Percentiles rank a stretch among this genome's conserved stretches.
Evolutionary conservation across 2,113 vertebrate genomes (phyloP).

Genomic region (Ptilonorhynchus violaceus): DNA sequence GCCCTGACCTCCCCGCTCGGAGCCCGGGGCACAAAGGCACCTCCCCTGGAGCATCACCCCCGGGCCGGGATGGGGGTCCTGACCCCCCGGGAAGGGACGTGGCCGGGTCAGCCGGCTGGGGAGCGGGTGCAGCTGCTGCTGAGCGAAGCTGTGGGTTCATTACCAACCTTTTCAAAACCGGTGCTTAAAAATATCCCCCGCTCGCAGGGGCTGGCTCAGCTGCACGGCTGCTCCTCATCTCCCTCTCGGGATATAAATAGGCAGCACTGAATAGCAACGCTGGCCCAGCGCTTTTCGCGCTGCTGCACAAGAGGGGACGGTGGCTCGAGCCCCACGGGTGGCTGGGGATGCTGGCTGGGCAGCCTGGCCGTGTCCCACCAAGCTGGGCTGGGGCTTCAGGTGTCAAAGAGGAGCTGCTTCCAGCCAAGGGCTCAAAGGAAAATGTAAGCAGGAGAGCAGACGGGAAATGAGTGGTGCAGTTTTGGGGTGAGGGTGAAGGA

Average conservation of each 20-base stretch:
- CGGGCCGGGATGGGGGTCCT: accelerated
- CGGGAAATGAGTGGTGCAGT: neutral
- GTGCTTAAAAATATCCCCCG: constrained; percentile 23
- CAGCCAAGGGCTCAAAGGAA: neutral
- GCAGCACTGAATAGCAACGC: neutral
- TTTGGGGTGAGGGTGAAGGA: neutral
- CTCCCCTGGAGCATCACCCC: neutral
- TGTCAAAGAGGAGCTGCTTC: neutral
- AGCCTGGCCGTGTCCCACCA: neutral
- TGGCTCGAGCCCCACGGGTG: accelerated
- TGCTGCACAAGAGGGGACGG: neutral
- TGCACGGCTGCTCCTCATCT: constrained; percentile 24
- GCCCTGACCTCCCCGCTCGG: neutral
- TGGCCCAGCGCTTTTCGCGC: neutral
- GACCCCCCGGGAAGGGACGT: neutral
- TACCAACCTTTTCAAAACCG: constrained; percentile 11
- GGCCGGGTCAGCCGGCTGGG: neutral
- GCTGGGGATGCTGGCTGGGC: accelerated
- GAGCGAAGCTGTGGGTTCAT: constrained; percentile 1
- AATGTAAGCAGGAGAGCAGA: neutral
- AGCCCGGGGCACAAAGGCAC: neutral
- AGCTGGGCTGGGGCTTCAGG: accelerated
- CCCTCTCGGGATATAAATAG: constrained; percentile 48
- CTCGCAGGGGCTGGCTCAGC: constrained; percentile 7
- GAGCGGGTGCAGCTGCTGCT: neutral